A percentile compares a stretch with the other conserved stretches of the same genome.
Evolutionary conservation across 2,797 vertebrate species (phyloP).

Genomic region (Sebastes cheni): DNA sequence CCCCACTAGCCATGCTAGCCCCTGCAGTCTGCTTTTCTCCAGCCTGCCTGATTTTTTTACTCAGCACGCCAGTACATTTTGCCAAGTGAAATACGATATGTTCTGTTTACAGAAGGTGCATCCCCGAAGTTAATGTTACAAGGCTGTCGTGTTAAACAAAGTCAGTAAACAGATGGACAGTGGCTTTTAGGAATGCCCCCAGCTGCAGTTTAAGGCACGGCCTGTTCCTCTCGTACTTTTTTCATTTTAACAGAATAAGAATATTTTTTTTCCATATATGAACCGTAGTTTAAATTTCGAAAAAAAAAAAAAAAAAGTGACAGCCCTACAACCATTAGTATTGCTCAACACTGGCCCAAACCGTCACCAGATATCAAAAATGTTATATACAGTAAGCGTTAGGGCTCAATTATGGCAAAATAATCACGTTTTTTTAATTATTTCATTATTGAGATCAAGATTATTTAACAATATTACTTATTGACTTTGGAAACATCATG

Average conservation of each 20-base stretch:
- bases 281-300: background rate
- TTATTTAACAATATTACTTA: too few relatives aligned
- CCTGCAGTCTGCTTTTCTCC: background rate
- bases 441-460: too few relatives aligned
- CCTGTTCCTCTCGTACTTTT: background rate
- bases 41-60: background rate
- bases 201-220: background rate
- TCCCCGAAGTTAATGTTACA: background rate
- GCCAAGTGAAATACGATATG: background rate
- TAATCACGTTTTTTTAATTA: too few relatives aligned
- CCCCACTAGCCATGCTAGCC: background rate
- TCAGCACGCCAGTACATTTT: background rate
- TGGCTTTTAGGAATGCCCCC: background rate
- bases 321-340: background rate
- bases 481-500: too few relatives aligned
- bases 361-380: background rate
- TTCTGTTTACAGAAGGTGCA: background rate
- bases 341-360: background rate
- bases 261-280: background rate
- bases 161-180: background rate
- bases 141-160: background rate
- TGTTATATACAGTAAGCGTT: background rate
- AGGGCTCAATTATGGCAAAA: too few relatives aligned
- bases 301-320: too few relatives aligned
- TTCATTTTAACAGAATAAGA: background rate